Evolutionary conservation across 2,888 invertebrate species (phyloP), one percentile per base, ranked within the genome.

Genomic region (Stenodera caucasica): DNA sequence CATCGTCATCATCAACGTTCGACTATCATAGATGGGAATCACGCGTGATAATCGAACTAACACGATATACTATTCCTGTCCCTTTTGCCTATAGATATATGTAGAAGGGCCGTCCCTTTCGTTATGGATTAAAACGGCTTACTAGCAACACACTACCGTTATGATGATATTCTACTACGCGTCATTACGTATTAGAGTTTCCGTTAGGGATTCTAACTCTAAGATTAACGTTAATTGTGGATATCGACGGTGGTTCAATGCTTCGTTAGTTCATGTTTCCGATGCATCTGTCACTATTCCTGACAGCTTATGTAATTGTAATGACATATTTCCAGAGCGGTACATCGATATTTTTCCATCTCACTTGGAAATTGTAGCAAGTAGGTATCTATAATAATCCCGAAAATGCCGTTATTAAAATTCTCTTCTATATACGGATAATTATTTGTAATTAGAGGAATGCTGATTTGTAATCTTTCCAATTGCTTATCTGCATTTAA

Each of bases 11-110:
- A 45, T 45, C 45, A 45, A 45, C 45, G 45, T 45, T 45, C 71
- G n/a, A 67, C 69, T 68, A 66, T 67, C 73, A 71, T 70, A 65
- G 66, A 72, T 69, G 71, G 70, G 73, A 74, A 75, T 72, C 74
- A 75, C 75, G 75, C 76, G 75, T 74, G 75, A 77, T 77, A 77
- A 77, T 77, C 76, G 74, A 72, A 72, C 77, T 77, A 75, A 76
- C 75, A 73, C 74, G 77, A 77, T 75, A 75, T 67, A 58, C 61
- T 58, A 61, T 55, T 64, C 58, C 63, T 66, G 64, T 57, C 64
- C 64, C 63, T 61, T 57, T 49, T 49, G 71, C n/a, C n/a, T n/a
- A 7, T 26, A 7, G 26, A 26, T 26, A 26, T 26, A 26, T n/a
- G n/a, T 26, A 26, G 26, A 45, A 21, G 45, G 45, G 45, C 18